These are phyloP conservation scores for Platyscapa corneri DNA, from an alignment of 1,140 invertebrate genomes.

Conservation along the genomic window DNA sequence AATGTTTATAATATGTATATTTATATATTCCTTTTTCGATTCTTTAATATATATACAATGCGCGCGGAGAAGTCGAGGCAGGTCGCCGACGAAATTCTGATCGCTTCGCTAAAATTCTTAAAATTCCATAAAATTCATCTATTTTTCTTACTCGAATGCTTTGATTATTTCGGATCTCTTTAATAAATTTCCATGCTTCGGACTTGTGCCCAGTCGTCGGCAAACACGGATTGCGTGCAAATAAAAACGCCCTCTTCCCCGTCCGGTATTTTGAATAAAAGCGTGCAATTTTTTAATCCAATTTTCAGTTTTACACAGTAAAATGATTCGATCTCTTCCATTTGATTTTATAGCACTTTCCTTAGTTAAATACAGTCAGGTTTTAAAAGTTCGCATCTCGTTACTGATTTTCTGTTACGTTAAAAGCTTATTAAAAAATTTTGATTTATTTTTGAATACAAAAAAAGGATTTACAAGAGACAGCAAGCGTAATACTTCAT, in stretches of 20 bases:
- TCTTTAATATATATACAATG: conserved; percentile 70
- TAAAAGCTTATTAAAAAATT: conserved; percentile 13
- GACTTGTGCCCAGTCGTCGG: background rate
- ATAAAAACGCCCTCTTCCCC: background rate
- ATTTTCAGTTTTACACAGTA: background rate
- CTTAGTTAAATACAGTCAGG: background rate
- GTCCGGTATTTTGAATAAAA: background rate
- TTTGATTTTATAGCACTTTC: background rate
- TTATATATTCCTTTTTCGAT: conserved; percentile 62
- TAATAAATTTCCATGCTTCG: background rate
- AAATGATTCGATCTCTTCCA: background rate
- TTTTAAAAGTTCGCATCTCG: background rate
- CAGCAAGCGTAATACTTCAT: conserved; percentile 12
- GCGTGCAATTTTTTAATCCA: background rate
- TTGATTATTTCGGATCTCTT: conserved; percentile 15
- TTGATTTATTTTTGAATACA: background rate
- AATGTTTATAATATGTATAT: conserved; percentile 67
- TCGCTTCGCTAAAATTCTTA: conserved; percentile 15
- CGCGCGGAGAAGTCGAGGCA: conserved; percentile 55
- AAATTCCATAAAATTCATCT: background rate
- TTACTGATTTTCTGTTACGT: too few species aligned
- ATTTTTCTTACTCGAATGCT: background rate
- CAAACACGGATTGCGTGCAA: background rate
- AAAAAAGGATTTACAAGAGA: conserved; percentile 26
- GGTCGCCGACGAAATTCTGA: conserved; percentile 55